Percentiles rank a stretch among this genome's conserved stretches.
Evolutionary conservation across 1,140 invertebrate species (phyloP).

Genomic region (Brachystomella parvula): DNA sequence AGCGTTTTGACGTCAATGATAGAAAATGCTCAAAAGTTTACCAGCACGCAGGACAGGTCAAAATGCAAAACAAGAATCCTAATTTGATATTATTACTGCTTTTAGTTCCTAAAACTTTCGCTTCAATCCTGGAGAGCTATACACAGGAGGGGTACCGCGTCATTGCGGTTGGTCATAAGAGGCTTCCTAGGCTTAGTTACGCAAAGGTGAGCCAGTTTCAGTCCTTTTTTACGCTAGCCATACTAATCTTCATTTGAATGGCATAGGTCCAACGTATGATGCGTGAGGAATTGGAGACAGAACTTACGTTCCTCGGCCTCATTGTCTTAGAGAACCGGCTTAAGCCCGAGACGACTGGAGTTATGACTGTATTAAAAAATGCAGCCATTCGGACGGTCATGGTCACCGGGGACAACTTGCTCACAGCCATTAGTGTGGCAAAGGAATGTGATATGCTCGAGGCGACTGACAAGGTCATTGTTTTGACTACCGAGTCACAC

Average conservation of each 20-base stretch:
- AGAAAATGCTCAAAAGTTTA: background rate
- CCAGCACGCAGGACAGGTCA: too few species aligned
- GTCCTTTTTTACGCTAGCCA: background rate
- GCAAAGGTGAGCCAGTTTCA: constrained; percentile 27
- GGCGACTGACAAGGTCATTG: constrained; percentile 62
- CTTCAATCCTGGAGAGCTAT: constrained; percentile 62
- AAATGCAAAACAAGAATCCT: too few species aligned
- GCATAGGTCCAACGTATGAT: constrained; percentile 48
- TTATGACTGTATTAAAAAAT: constrained; percentile 64
- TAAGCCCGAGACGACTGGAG: constrained; percentile 70
- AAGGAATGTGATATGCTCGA: constrained; percentile 80
- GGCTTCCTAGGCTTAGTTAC: constrained; percentile 45
- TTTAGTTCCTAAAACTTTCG: constrained; percentile 56
- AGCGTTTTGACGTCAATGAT: background rate
- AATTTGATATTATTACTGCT: constrained; percentile 1
- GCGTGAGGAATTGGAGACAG: constrained; percentile 63
- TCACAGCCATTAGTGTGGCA: constrained; percentile 85
- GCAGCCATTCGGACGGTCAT: constrained; percentile 81
- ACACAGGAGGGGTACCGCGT: constrained; percentile 81
- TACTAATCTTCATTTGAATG: background rate
- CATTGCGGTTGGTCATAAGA: constrained; percentile 69
- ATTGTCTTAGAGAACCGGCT: constrained; percentile 84
- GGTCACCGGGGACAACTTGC: constrained; percentile 90
- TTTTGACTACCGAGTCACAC: constrained; percentile 50
- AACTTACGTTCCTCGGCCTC: constrained; percentile 74